Conservation (phyloP, 2,113 vertebrate species). For the Hippoglossus stenolepis region DNA sequence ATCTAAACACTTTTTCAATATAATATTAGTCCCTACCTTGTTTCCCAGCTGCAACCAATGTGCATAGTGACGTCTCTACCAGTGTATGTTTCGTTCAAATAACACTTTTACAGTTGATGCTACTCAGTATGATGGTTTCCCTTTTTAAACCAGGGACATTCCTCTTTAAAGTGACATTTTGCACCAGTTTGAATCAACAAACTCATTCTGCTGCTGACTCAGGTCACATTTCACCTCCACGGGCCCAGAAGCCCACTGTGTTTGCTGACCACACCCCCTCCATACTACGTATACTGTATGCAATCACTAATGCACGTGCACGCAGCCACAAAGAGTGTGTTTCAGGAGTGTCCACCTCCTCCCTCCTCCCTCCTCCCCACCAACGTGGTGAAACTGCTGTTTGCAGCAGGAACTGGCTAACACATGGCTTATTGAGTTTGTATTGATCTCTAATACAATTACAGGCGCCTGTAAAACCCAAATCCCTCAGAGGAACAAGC, state of each 20-base stretch:
- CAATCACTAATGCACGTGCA: conserved; percentile 9
- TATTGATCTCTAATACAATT: conserved; percentile 78
- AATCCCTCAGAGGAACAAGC: conserved; percentile 68
- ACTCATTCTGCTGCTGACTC: not conserved
- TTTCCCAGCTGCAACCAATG: too few relatives aligned
- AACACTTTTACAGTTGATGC: too few relatives aligned
- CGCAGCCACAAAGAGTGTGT: conserved; percentile 1
- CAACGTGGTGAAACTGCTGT: conserved; percentile 65
- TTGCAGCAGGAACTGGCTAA: conserved; percentile 72
- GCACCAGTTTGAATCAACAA: too few relatives aligned
- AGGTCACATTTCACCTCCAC: not conserved
- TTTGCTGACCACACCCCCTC: conserved; percentile 36
- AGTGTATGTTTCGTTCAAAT: too few relatives aligned
- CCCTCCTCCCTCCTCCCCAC: conserved; percentile 32
- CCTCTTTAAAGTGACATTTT: too few relatives aligned
- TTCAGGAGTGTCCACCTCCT: conserved; percentile 33
- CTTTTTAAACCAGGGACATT: too few relatives aligned
- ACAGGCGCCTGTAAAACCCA: conserved; percentile 63
- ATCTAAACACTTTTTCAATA: too few relatives aligned
- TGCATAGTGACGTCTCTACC: too few relatives aligned
- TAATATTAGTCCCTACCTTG: too few relatives aligned
- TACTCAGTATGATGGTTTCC: too few relatives aligned
- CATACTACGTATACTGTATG: conserved; percentile 1
- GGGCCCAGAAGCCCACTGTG: conserved; percentile 1
- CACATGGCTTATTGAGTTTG: conserved; percentile 72